Conservation (phyloP, 2,888 invertebrate species). For the Ormia ochracea region DNA sequence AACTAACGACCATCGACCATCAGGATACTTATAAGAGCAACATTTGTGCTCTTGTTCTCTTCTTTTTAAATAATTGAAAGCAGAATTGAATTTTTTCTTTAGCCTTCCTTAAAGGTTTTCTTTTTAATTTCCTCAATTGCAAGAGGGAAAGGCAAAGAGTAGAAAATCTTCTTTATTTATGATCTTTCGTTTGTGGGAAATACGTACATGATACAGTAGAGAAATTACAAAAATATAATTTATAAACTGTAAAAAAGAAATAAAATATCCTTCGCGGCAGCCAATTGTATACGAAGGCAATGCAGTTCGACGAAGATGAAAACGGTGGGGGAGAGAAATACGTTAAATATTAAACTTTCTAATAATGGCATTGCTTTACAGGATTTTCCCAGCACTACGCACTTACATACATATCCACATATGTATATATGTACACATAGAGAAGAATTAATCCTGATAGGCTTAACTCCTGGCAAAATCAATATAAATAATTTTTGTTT, state of each 20-base stretch:
- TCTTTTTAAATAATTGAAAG: constrained; percentile 45
- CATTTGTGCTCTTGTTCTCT: background rate
- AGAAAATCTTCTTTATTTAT: constrained; percentile 29
- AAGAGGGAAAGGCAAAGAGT: background rate
- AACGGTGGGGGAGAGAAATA: background rate
- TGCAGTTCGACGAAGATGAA: background rate
- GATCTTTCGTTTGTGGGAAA: constrained; percentile 25
- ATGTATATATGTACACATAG: too few relatives aligned
- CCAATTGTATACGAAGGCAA: background rate
- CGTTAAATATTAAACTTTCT: background rate
- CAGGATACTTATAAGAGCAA: background rate
- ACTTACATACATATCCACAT: too few relatives aligned
- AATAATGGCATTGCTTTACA: too few relatives aligned
- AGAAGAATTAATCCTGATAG: too few relatives aligned
- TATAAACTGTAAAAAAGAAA: background rate
- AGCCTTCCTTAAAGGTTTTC: constrained; percentile 3
- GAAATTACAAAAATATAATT: constrained; percentile 17
- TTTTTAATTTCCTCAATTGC: background rate
- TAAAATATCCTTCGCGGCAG: background rate
- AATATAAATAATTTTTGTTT: too few relatives aligned
- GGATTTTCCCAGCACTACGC: too few relatives aligned
- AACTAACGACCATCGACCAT: background rate
- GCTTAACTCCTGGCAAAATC: too few relatives aligned
- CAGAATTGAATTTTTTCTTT: constrained; percentile 22
- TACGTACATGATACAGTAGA: constrained; percentile 44